Conservation (phyloP, 2,113 vertebrate genomes). For the Caranx melampygus region DNA sequence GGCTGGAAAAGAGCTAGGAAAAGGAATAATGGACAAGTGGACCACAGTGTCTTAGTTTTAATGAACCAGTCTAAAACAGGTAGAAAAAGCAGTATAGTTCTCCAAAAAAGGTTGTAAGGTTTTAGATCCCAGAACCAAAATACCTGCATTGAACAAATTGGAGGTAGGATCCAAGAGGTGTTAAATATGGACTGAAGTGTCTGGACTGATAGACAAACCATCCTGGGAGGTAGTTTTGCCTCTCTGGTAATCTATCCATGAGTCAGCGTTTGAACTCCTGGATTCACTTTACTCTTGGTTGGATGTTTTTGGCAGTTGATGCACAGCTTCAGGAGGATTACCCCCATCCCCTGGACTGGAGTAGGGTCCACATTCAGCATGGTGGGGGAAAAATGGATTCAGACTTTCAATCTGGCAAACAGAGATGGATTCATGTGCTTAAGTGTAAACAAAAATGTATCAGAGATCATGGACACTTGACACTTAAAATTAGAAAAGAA, state of each 20-base stretch:
- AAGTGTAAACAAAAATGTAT: no score
- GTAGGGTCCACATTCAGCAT: no score
- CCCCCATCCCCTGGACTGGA: no score
- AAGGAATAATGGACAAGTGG: slow-evolving; percentile 3
- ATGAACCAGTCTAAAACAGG: neutral
- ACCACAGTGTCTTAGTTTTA: neutral
- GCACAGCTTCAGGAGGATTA: no score
- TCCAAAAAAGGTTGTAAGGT: neutral
- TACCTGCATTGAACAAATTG: neutral
- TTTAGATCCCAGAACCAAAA: neutral
- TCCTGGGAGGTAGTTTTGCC: neutral
- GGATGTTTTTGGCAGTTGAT: no score
- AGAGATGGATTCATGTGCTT: no score
- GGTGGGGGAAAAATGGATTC: no score
- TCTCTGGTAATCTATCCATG: neutral
- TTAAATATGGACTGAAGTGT: neutral
- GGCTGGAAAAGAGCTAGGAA: slow-evolving; percentile 22
- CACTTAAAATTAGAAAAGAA: neutral
- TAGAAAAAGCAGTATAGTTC: neutral
- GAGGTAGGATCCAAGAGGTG: neutral
- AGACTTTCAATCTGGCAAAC: no score
- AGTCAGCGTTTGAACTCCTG: neutral
- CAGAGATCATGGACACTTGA: no score
- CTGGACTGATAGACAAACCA: neutral
- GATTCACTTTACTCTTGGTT: no score